Evolutionary conservation across 2,888 invertebrate species (phyloP).

Genomic region (Ethmia dodecea): DNA sequence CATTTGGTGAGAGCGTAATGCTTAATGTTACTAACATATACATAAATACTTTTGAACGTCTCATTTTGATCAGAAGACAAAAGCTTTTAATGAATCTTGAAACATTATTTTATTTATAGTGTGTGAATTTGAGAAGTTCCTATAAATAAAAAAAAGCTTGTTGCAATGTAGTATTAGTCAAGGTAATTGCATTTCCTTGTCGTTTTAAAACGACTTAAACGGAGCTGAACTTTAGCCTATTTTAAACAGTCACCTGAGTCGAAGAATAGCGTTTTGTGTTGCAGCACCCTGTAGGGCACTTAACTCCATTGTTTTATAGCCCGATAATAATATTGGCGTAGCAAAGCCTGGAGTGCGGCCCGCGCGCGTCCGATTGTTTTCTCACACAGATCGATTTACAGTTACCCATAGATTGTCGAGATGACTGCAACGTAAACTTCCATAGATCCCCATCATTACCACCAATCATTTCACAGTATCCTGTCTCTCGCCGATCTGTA

Average conservation of each 20-base stretch:
- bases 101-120: no score
- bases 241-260: constrained; percentile 5
- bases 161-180: no score
- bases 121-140: no score
- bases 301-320: constrained; percentile 49
- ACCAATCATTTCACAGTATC: constrained; percentile 13
- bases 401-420: constrained; percentile 32
- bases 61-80: no score
- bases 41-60: no score
- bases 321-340: constrained; percentile 51
- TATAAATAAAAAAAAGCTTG: no score
- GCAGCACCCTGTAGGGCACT: constrained; percentile 22
- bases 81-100: no score
- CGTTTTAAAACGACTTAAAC: neutral
- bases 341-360: constrained; percentile 27
- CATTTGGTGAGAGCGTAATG: constrained; percentile 38
- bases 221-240: constrained; percentile 6
- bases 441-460: constrained; percentile 24
- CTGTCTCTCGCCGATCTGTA: constrained; percentile 14
- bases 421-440: constrained; percentile 21
- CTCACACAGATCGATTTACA: constrained; percentile 54
- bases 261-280: constrained; percentile 11
- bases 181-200: no score
- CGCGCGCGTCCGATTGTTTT: constrained; percentile 42
- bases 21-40: constrained; percentile 40